Conservation (phyloP, 2,888 invertebrate genomes). For the Cepaea hortensis region DNA sequence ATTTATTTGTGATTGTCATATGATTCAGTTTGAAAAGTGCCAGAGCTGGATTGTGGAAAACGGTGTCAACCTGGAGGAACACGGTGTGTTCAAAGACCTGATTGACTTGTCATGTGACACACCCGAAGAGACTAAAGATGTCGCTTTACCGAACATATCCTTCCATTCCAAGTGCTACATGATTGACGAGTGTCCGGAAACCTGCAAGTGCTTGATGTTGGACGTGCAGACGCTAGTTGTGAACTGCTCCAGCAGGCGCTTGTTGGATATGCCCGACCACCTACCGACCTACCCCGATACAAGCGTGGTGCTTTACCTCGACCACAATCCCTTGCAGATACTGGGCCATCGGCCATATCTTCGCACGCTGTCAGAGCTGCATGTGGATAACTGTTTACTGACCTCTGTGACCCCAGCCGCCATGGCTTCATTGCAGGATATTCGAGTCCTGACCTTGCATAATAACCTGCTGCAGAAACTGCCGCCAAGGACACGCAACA, state of each 20-base stretch:
- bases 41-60: background rate
- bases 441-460: constrained; percentile 49
- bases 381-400: constrained; percentile 43
- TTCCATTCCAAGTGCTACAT: constrained; percentile 29
- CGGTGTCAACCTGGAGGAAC: background rate
- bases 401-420: constrained; percentile 45
- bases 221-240: constrained; percentile 5
- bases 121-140: constrained; percentile 14
- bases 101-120: constrained; percentile 16
- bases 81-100: constrained; percentile 24
- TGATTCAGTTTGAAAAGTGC: constrained; percentile 39
- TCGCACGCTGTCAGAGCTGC: constrained; percentile 26
- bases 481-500: constrained; percentile 47
- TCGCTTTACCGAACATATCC: background rate
- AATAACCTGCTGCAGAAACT: constrained; percentile 50
- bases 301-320: constrained; percentile 6
- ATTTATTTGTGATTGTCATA: constrained; percentile 48
- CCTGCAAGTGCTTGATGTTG: constrained; percentile 18
- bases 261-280: constrained; percentile 45
- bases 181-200: constrained; percentile 29
- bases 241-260: constrained; percentile 37
- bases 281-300: constrained; percentile 30
- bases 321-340: constrained; percentile 46
- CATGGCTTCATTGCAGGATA: constrained; percentile 48
- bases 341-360: constrained; percentile 39